Conservation (phyloP, 2,888 invertebrate genomes). For the Phyllotreta cruciferae region DNA sequence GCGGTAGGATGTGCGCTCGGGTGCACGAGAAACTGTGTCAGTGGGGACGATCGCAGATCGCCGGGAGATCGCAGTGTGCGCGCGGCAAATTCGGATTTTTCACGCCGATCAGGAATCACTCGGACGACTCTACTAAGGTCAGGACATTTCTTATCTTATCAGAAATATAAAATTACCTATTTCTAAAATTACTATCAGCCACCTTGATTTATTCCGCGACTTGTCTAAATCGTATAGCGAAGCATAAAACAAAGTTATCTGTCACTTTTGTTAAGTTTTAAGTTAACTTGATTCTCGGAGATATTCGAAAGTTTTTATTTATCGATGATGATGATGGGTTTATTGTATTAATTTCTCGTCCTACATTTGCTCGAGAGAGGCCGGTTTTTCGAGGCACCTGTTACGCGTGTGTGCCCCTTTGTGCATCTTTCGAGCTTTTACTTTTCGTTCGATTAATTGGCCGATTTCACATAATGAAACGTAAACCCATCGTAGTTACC, state of each 20-base stretch:
- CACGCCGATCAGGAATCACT: constrained; percentile 51
- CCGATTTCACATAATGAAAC: too few species aligned
- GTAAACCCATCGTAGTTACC: too few species aligned
- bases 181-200: too few species aligned
- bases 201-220: too few species aligned
- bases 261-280: too few species aligned
- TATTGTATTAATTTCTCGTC: constrained; percentile 40
- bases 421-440: constrained; percentile 22
- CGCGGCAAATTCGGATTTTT: constrained; percentile 73
- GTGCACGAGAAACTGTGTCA: constrained; percentile 83
- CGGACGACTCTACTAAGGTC: constrained; percentile 37
- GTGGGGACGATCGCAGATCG: constrained; percentile 70
- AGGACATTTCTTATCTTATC: constrained; percentile 26
- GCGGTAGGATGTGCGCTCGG: constrained; percentile 83
- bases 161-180: too few species aligned
- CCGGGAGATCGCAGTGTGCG: constrained; percentile 61
- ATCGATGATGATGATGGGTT: constrained; percentile 40
- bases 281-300: too few species aligned
- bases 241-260: too few species aligned
- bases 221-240: too few species aligned
- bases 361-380: constrained; percentile 27
- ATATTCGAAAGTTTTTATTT: constrained; percentile 39
- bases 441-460: constrained; percentile 19
- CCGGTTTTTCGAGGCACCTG: constrained; percentile 21
- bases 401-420: constrained; percentile 12